Conservation (phyloP, 2,888 invertebrate species). For the Diabrotica balteata region DNA sequence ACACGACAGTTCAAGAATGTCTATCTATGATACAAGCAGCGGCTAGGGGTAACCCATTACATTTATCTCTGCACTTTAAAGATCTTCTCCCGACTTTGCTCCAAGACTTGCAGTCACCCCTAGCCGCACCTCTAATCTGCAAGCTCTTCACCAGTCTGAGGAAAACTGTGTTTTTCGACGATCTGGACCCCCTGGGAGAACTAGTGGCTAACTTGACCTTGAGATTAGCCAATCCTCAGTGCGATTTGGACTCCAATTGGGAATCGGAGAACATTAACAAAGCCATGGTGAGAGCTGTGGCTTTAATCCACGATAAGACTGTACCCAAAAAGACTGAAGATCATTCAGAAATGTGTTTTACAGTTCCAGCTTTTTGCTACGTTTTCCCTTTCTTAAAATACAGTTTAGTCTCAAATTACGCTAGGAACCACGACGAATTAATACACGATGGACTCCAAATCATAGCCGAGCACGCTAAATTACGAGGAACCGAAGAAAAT, state of each 20-base stretch:
- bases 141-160: conserved; percentile 70
- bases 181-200: conserved; percentile 63
- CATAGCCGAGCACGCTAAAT: conserved; percentile 76
- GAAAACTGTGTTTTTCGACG: conserved; percentile 63
- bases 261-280: conserved; percentile 71
- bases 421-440: conserved; percentile 64
- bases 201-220: conserved; percentile 77
- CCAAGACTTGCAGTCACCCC: conserved; percentile 74
- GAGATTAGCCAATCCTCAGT: conserved; percentile 78
- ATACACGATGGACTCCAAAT: conserved; percentile 70
- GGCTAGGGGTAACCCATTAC: conserved; percentile 63
- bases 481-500: conserved; percentile 60
- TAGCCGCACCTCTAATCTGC: conserved; percentile 75
- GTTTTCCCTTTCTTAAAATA: conserved; percentile 79
- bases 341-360: conserved; percentile 59
- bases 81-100: conserved; percentile 67
- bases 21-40: conserved; percentile 64
- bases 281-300: conserved; percentile 70
- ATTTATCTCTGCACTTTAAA: conserved; percentile 65
- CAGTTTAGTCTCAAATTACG: conserved; percentile 62
- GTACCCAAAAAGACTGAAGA: conserved; percentile 52
- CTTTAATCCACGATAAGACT: conserved; percentile 65
- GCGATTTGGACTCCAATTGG: conserved; percentile 81
- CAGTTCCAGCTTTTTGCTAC: conserved; percentile 83
- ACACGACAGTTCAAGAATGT: conserved; percentile 58